Evolutionary conservation across 2,888 invertebrate species (phyloP), one percentile per base, ranked within the genome.

Genomic region (Cryptus armator): DNA sequence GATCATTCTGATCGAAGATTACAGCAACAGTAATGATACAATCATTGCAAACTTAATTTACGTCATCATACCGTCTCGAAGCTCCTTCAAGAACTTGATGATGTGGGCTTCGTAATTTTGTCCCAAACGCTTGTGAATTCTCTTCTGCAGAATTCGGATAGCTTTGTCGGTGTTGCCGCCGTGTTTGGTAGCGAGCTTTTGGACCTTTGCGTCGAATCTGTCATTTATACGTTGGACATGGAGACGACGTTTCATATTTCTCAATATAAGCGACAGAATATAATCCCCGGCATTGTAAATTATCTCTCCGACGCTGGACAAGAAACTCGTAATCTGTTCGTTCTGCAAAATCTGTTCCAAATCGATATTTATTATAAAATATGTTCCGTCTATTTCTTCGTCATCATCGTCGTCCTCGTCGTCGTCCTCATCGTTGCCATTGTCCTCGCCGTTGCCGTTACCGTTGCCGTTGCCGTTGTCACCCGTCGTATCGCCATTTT

Each of bases 91-190:
- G 51, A 78, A 76, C n/a, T 19, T 19, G 10, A 79, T 67, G 7
- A 87, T 43, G 7, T 68, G 46, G n/a, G 66, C 24, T 10, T 85
- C 66, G 51, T 81, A 87, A 19, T 68, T n/a, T 62, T 72, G 72
- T 9, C 81, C 87, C 12, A 88, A 84, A 44, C 66, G 71, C n/a
- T 83, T 53, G 44, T 51, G 64, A 76, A 88, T 83, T 53, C 67
- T 44, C 4, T 66, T 74, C 7, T 44, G 16, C 51, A 88, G 32
- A 46, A 59, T 44, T 9, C 59, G 9, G n/a, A 46, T 5, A 19
- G 74, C 80, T 67, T 67, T 64, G n/a, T 14, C 14, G 10, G 9
- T 56, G 37, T 82, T 56, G 24, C 37, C 16, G 3, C 70, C 46
- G 48, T 44, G 2, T 48, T 9, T 67, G 10, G 19, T 16, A 9